These are phyloP conservation scores for Limenitis camilla DNA, from an alignment of 2,888 invertebrate species.

Conservation along the genomic window DNA sequence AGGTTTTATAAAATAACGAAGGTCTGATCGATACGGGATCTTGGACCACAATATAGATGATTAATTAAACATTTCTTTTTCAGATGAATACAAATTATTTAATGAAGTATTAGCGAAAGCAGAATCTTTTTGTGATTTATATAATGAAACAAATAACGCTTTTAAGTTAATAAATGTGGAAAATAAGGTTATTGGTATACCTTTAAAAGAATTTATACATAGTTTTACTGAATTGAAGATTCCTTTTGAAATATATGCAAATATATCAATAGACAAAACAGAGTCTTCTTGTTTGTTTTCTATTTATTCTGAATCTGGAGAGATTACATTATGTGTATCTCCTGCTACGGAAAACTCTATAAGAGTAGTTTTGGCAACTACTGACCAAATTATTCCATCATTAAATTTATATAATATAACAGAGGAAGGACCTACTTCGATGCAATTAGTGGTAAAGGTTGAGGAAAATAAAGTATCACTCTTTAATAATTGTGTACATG, in stretches of 20 bases:
- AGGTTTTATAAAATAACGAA: neutral
- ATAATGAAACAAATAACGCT: constrained; percentile 21
- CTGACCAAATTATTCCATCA: too few species aligned
- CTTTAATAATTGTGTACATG: constrained; percentile 13
- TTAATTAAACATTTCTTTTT: constrained; percentile 4
- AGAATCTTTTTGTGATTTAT: constrained; percentile 10
- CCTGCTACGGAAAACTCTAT: constrained; percentile 11
- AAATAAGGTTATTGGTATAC: constrained; percentile 18
- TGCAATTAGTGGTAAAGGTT: too few species aligned
- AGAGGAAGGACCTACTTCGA: too few species aligned
- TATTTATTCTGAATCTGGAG: constrained; percentile 26
- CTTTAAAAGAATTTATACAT: constrained; percentile 9
- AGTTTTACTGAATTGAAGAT: constrained; percentile 23
- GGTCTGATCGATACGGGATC: too few species aligned
- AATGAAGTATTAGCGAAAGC: constrained; percentile 14
- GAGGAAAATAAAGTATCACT: constrained; percentile 8
- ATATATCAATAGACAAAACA: constrained; percentile 33
- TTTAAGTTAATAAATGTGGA: constrained; percentile 22
- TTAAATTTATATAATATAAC: too few species aligned
- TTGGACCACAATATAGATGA: neutral
- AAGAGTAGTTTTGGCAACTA: constrained; percentile 25
- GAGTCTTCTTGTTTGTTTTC: constrained; percentile 42
- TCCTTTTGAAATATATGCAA: constrained; percentile 42
- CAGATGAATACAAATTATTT: constrained; percentile 31
- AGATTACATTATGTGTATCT: constrained; percentile 33